Percentiles rank a stretch among this genome's conserved stretches.
Conservation (phyloP, 1,140 invertebrate species). For the Lucilia sericata region DNA sequence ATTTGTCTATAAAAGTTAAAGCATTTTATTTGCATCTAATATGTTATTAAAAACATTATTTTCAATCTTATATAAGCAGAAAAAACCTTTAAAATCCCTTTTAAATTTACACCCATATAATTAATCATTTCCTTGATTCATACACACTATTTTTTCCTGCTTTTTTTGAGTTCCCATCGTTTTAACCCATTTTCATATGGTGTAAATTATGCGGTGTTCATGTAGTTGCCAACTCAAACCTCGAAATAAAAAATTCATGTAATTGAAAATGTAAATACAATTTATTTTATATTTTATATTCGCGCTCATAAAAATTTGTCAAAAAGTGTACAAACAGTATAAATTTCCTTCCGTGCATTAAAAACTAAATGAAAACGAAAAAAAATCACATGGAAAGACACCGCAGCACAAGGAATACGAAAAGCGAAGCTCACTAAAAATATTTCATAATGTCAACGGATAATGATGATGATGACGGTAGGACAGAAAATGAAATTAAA, state of each 20-base stretch:
- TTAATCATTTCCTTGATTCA: too few relatives aligned
- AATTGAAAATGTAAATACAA: conserved; percentile 25
- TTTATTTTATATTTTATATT: conserved; percentile 8
- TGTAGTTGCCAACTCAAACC: background rate
- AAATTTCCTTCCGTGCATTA: conserved; percentile 32
- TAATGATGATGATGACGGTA: conserved; percentile 13
- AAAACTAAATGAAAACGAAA: background rate
- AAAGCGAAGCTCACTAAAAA: background rate
- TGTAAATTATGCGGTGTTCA: background rate
- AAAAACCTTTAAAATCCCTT: too few relatives aligned
- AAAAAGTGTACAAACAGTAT: conserved; percentile 24
- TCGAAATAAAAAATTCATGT: conserved; percentile 20
- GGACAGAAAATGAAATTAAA: conserved; percentile 20
- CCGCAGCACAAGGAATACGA: background rate
- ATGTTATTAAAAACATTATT: too few relatives aligned
- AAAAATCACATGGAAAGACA: background rate
- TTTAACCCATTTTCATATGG: background rate
- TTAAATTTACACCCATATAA: too few relatives aligned
- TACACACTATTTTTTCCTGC: too few relatives aligned
- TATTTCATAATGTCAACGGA: conserved; percentile 39
- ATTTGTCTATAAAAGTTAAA: too few relatives aligned
- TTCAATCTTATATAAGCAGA: too few relatives aligned
- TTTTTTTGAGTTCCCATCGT: background rate
- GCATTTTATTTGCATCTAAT: too few relatives aligned
- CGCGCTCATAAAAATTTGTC: conserved; percentile 40